Base-by-base conservation (phyloP, 1,140 invertebrate genomes). In the Pogonomyrmex californicus region DNA sequence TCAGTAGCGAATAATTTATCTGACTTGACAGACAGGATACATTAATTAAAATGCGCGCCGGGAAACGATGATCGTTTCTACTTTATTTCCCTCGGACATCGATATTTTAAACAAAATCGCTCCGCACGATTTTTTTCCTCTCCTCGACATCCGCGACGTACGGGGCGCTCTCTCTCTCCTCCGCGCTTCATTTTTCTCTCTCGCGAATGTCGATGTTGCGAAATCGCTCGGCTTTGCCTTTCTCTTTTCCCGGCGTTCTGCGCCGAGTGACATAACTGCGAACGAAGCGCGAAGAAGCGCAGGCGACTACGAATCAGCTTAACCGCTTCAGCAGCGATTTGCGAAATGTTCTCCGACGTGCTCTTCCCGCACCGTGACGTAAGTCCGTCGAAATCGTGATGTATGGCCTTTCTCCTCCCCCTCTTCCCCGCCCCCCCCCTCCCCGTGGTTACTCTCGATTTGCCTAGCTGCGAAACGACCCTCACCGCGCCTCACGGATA, bases 371-470 rank as follows among this genome's bases (percentile, higher is more conserved):
- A 23, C 30, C 54, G 5, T 83, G 56, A 83, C 54, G 30, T 83
- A 60, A 83, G 79, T 10, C 70, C 68, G 41, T 58, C 38, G 63
- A 83, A 83, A 83, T 60, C 41, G 68, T 83, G 79, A 83, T 83
- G 68, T 75, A 83, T 62, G 68, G 33, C 30, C 17, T 49, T 62
- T 38, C 36, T 23, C 54, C 17, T 5, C 33, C 23, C 23, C 23
- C 23, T n/a, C 23, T 23, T 0, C 23, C 23, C 23, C 23, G 0
- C 23, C 23, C 23, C 23, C 23, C 0, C 23, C 23, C n/a, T n/a
- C n/a, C 23, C 23, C 23, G 23, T 23, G 30, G 14, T 82, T 73
- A 56, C 41, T 83, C 54, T 38, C 79, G 54, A 73, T 73, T 83
- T 73, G 68, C 68, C 17, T 62, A 12, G 65, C 23, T 41, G n/a